Evolutionary conservation across 2,797 vertebrate species (phyloP), one percentile per base, ranked within the genome.

Genomic region (Hephaestus fuliginosus): DNA sequence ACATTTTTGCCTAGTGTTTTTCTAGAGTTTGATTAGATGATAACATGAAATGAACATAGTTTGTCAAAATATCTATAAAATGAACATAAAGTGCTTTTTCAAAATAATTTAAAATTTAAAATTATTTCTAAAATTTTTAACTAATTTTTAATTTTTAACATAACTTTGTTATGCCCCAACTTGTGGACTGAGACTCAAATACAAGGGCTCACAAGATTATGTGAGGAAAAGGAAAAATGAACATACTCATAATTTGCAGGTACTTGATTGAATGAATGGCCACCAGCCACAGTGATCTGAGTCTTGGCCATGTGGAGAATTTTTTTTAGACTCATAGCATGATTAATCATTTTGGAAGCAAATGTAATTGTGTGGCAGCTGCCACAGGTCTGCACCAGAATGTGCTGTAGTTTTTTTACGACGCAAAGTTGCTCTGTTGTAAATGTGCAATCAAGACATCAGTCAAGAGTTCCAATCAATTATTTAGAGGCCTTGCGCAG

Each of bases 401-500:
- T 85, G 70, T 70, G 66, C 41, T 76, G 73, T 46, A 78, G 49
- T 81, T 86, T 89, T 86, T 86, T 55, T 74, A 67, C 25, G 10
- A 10, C 48, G 52, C 63, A 81, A 65, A 83, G 56, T 84, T 73
- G 18, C 67, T 73, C 69, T 68, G 46, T 68, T 84, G 61, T 83
- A 85, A 91, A 79, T 70, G 74, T 90, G 80, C 67, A 84, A 81
- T 82, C 60, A 68, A 88, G 75, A 85, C 77, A 84, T 92, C 79
- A 86, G 81, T 93, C 87, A 89, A 82, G 81, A 66, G 22, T 46
- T 67, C 61, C 67, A 46, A 85, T 85, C 68, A 85, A 81, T 91
- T 86, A 88, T 87, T 89, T 46, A 86, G 74, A 76, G 30, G 51
- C 76, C 73, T 74, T 74, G 33, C 70, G 36, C 66, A 36, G 78